Base-by-base conservation (phyloP, 2,888 invertebrate species). In the Athalia rosae region DNA sequence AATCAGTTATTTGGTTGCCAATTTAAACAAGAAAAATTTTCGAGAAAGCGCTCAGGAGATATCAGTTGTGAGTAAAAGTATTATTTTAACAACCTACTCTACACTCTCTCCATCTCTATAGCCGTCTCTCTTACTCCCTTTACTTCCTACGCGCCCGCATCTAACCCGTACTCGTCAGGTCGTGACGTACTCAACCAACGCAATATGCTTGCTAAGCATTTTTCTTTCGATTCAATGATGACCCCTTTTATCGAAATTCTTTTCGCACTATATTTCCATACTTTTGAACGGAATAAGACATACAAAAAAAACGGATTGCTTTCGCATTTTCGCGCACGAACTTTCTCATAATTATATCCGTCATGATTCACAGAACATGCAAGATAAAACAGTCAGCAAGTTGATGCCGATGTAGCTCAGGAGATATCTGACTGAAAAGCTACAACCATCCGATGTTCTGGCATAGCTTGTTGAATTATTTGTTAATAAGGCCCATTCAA, bases 1-100 rank as follows among this genome's bases (percentile, higher is more conserved):
- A 95, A 98, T 98, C 93, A 96, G 96, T 95, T 96, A 96, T 95
- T 96, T 98, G 92, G 96, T 98, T 94, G 94, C 95, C 92, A 96
- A 96, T 93, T 94, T 98, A 93, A 97, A 94, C 91, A 98, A 98
- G 94, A 97, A 97, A 93, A 98, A 98, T 93, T 96, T 95, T 92
- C 96, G 96, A 92, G 95, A 96, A 91, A 95, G 95, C 90, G 94
- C 94, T 91, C 95, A 95, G 91, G 97, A 97, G 92, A 94, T 98
- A 91, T 93, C 94, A 90, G 94, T 96, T 94, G 98, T 98, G 92
- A 94, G 95, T 92, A 90, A 85, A 82, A 76, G 79, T 82, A 83
- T 86, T 86, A 89, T 88, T 86, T 82, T 48, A 28, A 13, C 3
- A 67, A 13, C 80, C 76, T 76, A 76, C 79, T 48, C 77, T 77